Evolutionary conservation across 1,140 invertebrate species (phyloP).

Genomic region (Wiebesia pumilae): DNA sequence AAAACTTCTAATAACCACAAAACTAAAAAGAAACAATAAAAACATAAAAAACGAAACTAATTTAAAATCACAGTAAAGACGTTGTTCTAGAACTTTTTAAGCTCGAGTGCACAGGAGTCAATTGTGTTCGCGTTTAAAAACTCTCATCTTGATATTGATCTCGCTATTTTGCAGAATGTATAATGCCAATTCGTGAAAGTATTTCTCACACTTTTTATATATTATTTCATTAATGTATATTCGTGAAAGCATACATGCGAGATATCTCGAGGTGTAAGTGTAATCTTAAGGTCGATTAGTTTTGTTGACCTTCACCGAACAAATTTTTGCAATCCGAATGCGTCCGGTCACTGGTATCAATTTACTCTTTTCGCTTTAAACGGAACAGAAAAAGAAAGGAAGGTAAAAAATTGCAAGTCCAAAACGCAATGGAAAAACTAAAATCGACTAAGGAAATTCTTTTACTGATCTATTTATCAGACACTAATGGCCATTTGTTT

Average conservation of each 20-base stretch:
- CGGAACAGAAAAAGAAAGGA: not conserved
- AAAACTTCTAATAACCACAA: not conserved
- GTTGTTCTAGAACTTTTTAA: not conserved
- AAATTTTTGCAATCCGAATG: conserved; percentile 12
- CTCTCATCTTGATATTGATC: not conserved
- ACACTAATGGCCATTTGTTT: not conserved
- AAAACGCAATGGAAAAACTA: not conserved
- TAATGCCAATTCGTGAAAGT: not conserved
- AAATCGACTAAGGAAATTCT: not conserved
- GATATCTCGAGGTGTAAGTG: not conserved
- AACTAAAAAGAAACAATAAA: not conserved
- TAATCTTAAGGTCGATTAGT: conserved; percentile 21
- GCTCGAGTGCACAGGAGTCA: not conserved
- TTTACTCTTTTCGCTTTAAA: conserved; percentile 22
- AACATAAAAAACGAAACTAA: too few species aligned
- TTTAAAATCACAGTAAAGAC: not conserved
- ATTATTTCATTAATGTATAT: not conserved
- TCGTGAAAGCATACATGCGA: not conserved
- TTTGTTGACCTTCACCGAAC: conserved; percentile 12
- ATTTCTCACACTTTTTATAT: not conserved
- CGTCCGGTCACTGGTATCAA: not conserved
- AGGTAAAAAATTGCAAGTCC: not conserved
- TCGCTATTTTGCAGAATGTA: not conserved
- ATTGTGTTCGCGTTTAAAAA: conserved; percentile 29
- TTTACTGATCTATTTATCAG: not conserved